phyloP scores from a whole-genome alignment of 23 tunicate genomes.

The Styela plicata region DNA sequence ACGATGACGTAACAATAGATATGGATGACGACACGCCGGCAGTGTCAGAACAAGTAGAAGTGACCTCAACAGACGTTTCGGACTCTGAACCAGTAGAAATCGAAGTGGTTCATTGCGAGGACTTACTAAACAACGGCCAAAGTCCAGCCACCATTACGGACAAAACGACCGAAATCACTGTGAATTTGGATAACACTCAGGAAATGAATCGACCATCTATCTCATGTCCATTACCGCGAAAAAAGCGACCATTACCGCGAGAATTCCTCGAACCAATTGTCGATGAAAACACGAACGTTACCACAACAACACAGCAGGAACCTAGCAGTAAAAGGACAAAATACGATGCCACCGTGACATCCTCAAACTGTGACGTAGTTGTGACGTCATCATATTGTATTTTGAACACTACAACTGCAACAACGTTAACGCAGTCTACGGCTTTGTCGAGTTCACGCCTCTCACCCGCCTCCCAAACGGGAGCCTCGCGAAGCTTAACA shows the following conservation, averaged over 20 bases:
- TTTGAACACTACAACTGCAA: conserved; percentile 32
- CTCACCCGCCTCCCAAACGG: neutral
- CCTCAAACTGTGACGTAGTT: conserved; percentile 26
- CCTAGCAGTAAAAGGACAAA: neutral
- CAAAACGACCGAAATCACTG: neutral
- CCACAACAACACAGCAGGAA: neutral
- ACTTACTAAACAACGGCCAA: conserved; percentile 9
- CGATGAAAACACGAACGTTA: neutral
- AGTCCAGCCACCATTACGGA: conserved; percentile 13
- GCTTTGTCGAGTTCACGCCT: conserved; percentile 16
- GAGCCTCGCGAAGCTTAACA: neutral
- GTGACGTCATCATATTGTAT: conserved; percentile 29
- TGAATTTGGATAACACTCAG: neutral
- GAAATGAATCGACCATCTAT: neutral
- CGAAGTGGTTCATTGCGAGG: conserved; percentile 17
- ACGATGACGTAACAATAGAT: conserved; percentile 2
- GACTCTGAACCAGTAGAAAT: conserved; percentile 17
- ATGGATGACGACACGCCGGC: conserved; percentile 25
- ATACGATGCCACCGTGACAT: conserved; percentile 12
- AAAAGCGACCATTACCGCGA: conserved; percentile 84
- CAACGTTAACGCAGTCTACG: conserved; percentile 26
- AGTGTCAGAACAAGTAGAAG: conserved; percentile 28
- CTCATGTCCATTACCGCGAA: conserved; percentile 70
- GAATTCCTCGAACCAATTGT: conserved; percentile 42
- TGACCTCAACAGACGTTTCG: conserved; percentile 13